Evolutionary conservation across 2,113 vertebrate genomes (phyloP).

Genomic region (Uropsilus gracilis): DNA sequence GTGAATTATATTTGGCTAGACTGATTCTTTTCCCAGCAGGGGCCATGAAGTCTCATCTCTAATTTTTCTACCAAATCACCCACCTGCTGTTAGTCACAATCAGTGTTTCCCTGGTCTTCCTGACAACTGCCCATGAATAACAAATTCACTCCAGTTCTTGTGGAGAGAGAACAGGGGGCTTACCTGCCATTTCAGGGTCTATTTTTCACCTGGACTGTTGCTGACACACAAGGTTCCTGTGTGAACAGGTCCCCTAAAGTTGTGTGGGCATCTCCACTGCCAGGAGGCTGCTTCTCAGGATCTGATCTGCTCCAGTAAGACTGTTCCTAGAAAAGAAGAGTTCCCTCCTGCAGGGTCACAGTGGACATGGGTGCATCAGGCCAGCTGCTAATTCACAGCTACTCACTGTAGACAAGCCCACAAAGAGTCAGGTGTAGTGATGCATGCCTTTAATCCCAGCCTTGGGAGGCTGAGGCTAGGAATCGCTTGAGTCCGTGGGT

Average conservation of each 20-base stretch:
- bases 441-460: too few relatives aligned
- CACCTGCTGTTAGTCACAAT: neutral
- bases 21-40: neutral
- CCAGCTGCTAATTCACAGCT: neutral
- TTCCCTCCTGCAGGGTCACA: neutral
- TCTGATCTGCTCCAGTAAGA: neutral
- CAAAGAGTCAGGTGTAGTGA: too few relatives aligned
- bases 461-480: too few relatives aligned
- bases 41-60: neutral
- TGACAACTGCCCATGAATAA: neutral
- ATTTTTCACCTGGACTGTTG: neutral
- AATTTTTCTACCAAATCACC: conserved; percentile 6
- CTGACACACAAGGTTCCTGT: neutral
- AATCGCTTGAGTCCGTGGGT: too few relatives aligned
- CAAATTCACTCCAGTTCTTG: neutral
- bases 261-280: neutral
- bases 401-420: neutral
- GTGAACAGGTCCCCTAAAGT: neutral
- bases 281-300: neutral
- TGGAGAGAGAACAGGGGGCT: neutral
- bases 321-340: neutral
- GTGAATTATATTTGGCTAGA: neutral
- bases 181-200: neutral
- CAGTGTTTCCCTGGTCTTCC: neutral
- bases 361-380: neutral